These are phyloP conservation scores for Mercenaria mercenaria DNA, from an alignment of 1,140 invertebrate genomes.

Conservation along the genomic window DNA sequence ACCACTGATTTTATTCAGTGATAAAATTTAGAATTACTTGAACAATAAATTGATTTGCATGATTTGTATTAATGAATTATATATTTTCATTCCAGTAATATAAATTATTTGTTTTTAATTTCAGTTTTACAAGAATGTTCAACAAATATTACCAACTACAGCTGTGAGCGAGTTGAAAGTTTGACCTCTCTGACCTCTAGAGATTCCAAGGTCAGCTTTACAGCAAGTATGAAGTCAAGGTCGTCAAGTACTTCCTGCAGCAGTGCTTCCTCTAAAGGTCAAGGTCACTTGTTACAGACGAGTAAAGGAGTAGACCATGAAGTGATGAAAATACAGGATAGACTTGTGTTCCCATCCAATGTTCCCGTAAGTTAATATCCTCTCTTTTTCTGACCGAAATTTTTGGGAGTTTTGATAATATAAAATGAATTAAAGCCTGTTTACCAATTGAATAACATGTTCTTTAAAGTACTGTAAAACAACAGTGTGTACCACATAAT, in stretches of 20 bases:
- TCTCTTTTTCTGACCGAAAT: too few relatives aligned
- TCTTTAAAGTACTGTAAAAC: too few relatives aligned
- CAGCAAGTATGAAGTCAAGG: slow-evolving; percentile 68
- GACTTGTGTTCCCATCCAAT: slow-evolving; percentile 78
- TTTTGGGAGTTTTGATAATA: too few relatives aligned
- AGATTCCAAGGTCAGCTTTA: slow-evolving; percentile 62
- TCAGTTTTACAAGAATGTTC: slow-evolving; percentile 79
- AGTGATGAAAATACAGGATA: slow-evolving; percentile 80
- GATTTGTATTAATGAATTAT: too few relatives aligned
- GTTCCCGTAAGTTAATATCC: slow-evolving; percentile 80
- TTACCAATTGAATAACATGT: too few relatives aligned
- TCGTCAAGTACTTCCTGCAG: slow-evolving; percentile 64
- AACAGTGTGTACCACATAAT: too few relatives aligned
- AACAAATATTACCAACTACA: slow-evolving; percentile 80
- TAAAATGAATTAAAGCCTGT: too few relatives aligned
- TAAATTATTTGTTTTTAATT: slow-evolving; percentile 11
- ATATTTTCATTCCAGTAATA: too few relatives aligned
- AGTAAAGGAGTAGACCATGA: slow-evolving; percentile 75
- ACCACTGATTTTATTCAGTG: too few relatives aligned
- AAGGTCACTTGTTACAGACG: slow-evolving; percentile 67
- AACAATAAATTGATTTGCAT: too few relatives aligned
- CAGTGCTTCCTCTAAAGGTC: slow-evolving; percentile 46
- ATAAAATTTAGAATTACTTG: too few relatives aligned
- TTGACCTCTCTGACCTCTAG: slow-evolving; percentile 77
- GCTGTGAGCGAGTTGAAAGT: slow-evolving; percentile 78